These are phyloP conservation scores for Leguminivora glycinivorella DNA, from an alignment of 1,140 invertebrate species.

Conservation along the genomic window DNA sequence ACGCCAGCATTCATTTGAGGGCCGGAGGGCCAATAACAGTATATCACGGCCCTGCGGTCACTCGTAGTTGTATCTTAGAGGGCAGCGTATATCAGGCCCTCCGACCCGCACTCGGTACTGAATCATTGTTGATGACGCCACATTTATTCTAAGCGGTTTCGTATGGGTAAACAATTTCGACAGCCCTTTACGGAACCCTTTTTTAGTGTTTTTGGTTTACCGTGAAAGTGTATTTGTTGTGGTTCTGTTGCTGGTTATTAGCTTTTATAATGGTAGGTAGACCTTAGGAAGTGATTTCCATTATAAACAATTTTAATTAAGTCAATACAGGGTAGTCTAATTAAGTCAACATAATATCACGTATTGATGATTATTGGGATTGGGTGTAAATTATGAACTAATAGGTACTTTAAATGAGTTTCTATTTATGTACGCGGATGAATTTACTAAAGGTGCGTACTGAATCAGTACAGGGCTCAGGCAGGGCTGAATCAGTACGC, in stretches of 20 bases:
- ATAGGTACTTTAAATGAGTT: too few species aligned
- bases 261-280: too few species aligned
- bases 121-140: slow-evolving; percentile 27
- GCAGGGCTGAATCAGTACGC: too few species aligned
- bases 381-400: too few species aligned
- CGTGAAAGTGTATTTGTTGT: neutral
- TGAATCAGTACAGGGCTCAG: too few species aligned
- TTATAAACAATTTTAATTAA: too few species aligned
- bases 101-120: slow-evolving; percentile 13
- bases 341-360: too few species aligned
- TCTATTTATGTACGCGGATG: too few species aligned
- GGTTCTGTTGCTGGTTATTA: neutral
- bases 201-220: neutral
- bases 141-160: slow-evolving; percentile 25
- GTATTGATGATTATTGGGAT: too few species aligned
- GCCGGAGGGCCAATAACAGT: slow-evolving; percentile 23
- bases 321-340: too few species aligned
- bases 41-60: slow-evolving; percentile 26
- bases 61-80: slow-evolving; percentile 28
- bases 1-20: slow-evolving; percentile 28
- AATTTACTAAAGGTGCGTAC: too few species aligned
- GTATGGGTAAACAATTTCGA: slow-evolving; percentile 27
- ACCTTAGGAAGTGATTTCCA: too few species aligned
- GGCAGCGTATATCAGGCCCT: slow-evolving; percentile 19
- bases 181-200: neutral